A percentile compares a stretch with the other conserved stretches of the same genome.
These are phyloP conservation scores for Pavo muticus DNA, from an alignment of 2,113 vertebrate species.

Conservation along the genomic window DNA sequence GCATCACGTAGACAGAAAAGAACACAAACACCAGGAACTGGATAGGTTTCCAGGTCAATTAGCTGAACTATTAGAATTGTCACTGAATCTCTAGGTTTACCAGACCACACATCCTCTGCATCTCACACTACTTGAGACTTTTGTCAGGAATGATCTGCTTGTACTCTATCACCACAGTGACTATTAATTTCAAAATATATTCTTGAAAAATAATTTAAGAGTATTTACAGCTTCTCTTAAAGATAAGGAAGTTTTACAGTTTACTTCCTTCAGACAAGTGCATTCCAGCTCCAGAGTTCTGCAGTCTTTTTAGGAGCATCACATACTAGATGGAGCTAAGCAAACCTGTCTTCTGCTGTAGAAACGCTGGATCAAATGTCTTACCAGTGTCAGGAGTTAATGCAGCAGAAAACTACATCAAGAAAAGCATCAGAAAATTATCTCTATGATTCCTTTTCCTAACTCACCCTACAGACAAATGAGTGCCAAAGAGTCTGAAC, in stretches of 20 bases:
- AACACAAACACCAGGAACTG: background rate
- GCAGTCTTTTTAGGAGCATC: background rate
- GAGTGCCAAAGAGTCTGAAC: background rate
- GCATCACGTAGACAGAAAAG: background rate
- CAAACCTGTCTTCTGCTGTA: background rate
- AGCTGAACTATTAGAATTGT: accelerated
- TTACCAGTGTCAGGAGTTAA: background rate
- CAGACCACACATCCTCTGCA: accelerated
- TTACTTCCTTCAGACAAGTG: background rate
- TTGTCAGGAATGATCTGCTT: background rate
- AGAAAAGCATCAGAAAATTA: background rate
- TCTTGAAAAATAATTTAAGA: background rate
- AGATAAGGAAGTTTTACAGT: background rate
- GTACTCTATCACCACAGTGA: background rate
- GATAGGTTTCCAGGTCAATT: background rate
- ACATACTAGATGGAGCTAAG: background rate
- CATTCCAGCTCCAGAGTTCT: background rate
- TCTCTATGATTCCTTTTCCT: background rate
- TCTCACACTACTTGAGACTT: background rate
- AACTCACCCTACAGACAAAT: background rate
- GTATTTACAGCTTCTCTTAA: background rate
- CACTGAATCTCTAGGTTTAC: background rate
- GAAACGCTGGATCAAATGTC: background rate
- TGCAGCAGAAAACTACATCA: background rate
- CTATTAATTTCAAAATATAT: background rate